A percentile compares a stretch with the other conserved stretches of the same genome.
phyloP scores from a whole-genome alignment of 1,140 invertebrate species.

The Lepidurus apus region DNA sequence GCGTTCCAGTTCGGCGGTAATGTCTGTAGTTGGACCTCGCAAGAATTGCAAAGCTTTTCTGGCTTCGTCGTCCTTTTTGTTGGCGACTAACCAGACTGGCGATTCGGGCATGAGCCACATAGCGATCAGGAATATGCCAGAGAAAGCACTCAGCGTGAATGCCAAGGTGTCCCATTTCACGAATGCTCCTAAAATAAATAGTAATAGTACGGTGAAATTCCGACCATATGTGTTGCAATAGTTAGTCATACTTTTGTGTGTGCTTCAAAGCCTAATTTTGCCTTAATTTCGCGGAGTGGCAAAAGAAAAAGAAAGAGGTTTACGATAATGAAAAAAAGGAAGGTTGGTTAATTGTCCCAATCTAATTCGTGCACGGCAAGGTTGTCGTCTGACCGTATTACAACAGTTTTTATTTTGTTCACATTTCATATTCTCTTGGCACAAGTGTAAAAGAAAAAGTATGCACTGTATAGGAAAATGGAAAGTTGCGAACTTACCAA shows the following conservation, averaged over 20 bases:
- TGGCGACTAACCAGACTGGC: conserved; percentile 51
- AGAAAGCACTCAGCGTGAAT: conserved; percentile 56
- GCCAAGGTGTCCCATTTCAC: conserved; percentile 61
- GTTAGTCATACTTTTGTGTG: too few relatives aligned
- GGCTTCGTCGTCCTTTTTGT: conserved; percentile 51
- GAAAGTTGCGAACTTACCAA: conserved; percentile 25
- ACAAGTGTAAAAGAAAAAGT: not conserved
- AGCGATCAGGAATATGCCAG: conserved; percentile 53
- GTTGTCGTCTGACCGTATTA: too few relatives aligned
- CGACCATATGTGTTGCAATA: too few relatives aligned
- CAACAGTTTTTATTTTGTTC: too few relatives aligned
- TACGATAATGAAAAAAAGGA: too few relatives aligned
- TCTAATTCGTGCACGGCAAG: too few relatives aligned
- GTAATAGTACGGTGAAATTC: not conserved
- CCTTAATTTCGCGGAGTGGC: too few relatives aligned
- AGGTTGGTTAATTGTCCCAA: too few relatives aligned
- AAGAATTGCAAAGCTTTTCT: conserved; percentile 36
- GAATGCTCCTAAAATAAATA: conserved; percentile 58
- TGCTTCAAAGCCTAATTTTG: too few relatives aligned
- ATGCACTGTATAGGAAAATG: not conserved
- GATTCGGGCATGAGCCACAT: conserved; percentile 54
- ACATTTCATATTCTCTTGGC: too few relatives aligned
- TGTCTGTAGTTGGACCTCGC: conserved; percentile 41
- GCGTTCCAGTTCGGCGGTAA: conserved; percentile 20
- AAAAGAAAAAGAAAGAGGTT: too few relatives aligned